A percentile compares a stretch with the other conserved stretches of the same genome.
Evolutionary conservation across 2,113 vertebrate species (phyloP).

Genomic region (Paramisgurnus dabryanus): DNA sequence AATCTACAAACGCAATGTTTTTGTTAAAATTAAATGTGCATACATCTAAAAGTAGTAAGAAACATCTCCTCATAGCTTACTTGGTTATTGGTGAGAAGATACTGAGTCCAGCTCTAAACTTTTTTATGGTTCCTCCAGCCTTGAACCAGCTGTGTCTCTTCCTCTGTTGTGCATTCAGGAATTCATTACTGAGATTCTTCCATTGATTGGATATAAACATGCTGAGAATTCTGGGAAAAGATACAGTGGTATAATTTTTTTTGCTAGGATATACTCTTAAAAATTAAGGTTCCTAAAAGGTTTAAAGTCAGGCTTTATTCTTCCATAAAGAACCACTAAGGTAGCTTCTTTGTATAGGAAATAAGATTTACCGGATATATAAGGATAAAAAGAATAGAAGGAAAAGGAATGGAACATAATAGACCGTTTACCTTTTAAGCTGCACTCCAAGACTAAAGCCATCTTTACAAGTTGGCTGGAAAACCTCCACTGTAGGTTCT

Average conservation of each 20-base stretch:
- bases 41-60: no score
- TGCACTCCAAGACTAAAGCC: slow-evolving; percentile 95
- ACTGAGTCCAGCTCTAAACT: slow-evolving; percentile 96
- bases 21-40: not conserved
- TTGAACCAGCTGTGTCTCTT: slow-evolving; percentile 99
- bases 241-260: not conserved
- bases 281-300: no score
- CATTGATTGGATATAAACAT: slow-evolving; percentile 98
- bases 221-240: slow-evolving; percentile 85
- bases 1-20: not conserved
- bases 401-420: not conserved
- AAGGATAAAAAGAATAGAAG: not conserved
- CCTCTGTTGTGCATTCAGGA: slow-evolving; percentile 96
- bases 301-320: no score
- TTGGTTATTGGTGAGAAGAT: slow-evolving; percentile 98
- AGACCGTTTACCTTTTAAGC: slow-evolving; percentile 89
- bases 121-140: slow-evolving; percentile 95
- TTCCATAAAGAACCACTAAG: no score
- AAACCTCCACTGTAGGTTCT: slow-evolving; percentile 98
- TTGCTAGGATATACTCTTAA: not conserved
- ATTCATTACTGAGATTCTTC: slow-evolving; percentile 99
- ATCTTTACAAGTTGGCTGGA: slow-evolving; percentile 98
- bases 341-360: no score
- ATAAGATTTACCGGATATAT: no score
- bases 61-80: slow-evolving; percentile 66